Evolutionary conservation across 2,888 invertebrate genomes (phyloP).

Genomic region (Parelbella ahira): DNA sequence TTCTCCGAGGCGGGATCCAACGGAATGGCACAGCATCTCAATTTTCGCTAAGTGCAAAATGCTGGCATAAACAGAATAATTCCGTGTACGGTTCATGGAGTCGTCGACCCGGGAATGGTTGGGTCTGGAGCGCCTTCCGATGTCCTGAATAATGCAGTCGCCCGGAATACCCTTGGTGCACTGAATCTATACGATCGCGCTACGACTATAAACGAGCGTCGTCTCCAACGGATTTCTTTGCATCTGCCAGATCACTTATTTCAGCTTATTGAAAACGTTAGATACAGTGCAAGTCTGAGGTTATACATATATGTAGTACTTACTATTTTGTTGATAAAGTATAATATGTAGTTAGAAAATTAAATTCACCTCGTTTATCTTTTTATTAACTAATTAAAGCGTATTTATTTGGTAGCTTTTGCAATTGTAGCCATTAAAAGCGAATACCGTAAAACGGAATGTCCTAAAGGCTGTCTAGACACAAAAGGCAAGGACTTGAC

Average conservation of each 20-base stretch:
- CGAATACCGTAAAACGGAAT: constrained; percentile 11
- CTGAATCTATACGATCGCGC: constrained; percentile 15
- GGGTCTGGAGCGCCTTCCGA: constrained; percentile 50
- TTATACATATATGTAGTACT: too few species aligned
- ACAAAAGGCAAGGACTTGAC: constrained; percentile 7
- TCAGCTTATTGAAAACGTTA: constrained; percentile 5
- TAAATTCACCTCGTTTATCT: too few species aligned
- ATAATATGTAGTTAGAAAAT: too few species aligned
- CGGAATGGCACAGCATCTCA: constrained; percentile 25
- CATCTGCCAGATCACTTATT: constrained; percentile 3
- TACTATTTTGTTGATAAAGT: too few species aligned
- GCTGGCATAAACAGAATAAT: constrained; percentile 32
- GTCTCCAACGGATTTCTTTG: not conserved
- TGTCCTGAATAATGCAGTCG: constrained; percentile 58
- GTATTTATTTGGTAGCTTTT: not conserved
- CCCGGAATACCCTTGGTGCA: constrained; percentile 21
- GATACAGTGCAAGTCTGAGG: too few species aligned
- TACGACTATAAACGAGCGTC: not conserved
- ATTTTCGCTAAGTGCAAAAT: constrained; percentile 32
- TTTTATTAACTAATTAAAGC: not conserved
- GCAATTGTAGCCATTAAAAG: not conserved
- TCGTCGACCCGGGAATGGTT: constrained; percentile 39
- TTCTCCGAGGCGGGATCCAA: constrained; percentile 14
- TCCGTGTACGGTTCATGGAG: constrained; percentile 29
- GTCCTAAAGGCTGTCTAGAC: constrained; percentile 7